Evolutionary conservation across 2,113 vertebrate species (phyloP).

Genomic region (Pangasianodon gigas): DNA sequence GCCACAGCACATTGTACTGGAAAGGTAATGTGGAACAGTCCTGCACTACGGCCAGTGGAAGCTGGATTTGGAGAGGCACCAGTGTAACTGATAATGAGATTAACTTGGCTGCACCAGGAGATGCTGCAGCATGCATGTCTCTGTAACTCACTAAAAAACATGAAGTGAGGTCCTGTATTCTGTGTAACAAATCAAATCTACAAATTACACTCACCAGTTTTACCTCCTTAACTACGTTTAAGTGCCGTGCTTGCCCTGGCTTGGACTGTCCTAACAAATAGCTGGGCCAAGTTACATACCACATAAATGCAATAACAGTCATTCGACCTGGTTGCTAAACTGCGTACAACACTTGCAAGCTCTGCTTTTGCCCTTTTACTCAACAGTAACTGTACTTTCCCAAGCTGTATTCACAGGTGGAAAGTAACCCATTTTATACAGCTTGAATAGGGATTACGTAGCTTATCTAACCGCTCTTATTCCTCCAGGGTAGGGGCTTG

Average conservation of each 20-base stretch:
- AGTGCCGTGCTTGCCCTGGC: neutral
- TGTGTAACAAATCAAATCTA: neutral
- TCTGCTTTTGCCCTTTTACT: neutral
- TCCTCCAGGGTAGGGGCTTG: constrained; percentile 17
- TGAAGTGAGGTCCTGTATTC: too few species aligned
- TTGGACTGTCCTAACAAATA: neutral
- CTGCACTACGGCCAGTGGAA: too few species aligned
- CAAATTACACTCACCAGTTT: neutral
- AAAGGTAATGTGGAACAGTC: too few species aligned
- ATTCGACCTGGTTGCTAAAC: neutral
- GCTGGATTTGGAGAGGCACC: constrained; percentile 17
- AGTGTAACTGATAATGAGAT: constrained; percentile 41
- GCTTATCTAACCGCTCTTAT: constrained; percentile 33
- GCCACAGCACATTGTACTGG: neutral
- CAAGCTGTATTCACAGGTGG: constrained; percentile 28
- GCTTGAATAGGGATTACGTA: constrained; percentile 22
- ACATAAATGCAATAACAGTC: neutral
- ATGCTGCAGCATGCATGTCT: constrained; percentile 6
- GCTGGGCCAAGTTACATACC: neutral
- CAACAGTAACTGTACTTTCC: neutral
- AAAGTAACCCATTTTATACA: constrained; percentile 40
- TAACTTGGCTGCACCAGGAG: constrained; percentile 4
- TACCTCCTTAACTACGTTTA: neutral
- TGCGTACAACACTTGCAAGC: neutral
- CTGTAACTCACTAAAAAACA: constrained; percentile 26